Percentiles rank a stretch among this genome's conserved stretches.
Conservation (phyloP, 2,888 invertebrate genomes). For the Hypercompe scribonia region DNA sequence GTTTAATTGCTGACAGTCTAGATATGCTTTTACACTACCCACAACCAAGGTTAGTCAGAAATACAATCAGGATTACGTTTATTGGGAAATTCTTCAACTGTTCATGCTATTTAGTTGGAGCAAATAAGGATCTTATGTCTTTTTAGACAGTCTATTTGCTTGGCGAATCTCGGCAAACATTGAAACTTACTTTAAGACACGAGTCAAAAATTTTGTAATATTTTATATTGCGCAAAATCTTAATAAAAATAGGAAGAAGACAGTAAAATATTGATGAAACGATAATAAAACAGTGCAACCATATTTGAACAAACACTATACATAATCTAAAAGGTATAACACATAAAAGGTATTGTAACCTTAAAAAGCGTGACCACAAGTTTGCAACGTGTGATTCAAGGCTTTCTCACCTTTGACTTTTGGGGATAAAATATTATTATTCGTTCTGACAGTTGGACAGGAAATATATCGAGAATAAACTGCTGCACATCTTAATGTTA, state of each 20-base stretch:
- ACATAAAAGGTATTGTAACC: neutral
- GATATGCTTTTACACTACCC: neutral
- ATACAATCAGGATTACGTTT: too few relatives aligned
- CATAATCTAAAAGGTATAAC: too few relatives aligned
- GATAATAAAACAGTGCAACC: neutral
- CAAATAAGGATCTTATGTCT: too few relatives aligned
- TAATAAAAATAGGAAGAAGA: neutral
- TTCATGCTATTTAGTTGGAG: too few relatives aligned
- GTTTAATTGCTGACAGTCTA: neutral
- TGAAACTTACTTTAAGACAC: too few relatives aligned
- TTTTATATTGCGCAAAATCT: too few relatives aligned
- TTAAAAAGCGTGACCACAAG: neutral
- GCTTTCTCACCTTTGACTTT: slow-evolving; percentile 4
- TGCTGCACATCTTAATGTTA: neutral
- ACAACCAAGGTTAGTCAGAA: neutral
- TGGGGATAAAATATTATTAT: slow-evolving; percentile 4
- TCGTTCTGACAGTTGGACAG: neutral
- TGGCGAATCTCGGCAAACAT: too few relatives aligned
- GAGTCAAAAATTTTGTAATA: too few relatives aligned
- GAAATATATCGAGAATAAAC: slow-evolving; percentile 1
- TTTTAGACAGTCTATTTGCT: too few relatives aligned
- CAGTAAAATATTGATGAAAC: neutral
- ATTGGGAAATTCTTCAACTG: too few relatives aligned
- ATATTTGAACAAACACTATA: neutral
- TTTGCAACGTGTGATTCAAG: neutral